Percentiles rank a stretch among this genome's conserved stretches.
These are phyloP conservation scores for Crocuta crocuta DNA, from an alignment of 2,113 vertebrate genomes.

Conservation along the genomic window DNA sequence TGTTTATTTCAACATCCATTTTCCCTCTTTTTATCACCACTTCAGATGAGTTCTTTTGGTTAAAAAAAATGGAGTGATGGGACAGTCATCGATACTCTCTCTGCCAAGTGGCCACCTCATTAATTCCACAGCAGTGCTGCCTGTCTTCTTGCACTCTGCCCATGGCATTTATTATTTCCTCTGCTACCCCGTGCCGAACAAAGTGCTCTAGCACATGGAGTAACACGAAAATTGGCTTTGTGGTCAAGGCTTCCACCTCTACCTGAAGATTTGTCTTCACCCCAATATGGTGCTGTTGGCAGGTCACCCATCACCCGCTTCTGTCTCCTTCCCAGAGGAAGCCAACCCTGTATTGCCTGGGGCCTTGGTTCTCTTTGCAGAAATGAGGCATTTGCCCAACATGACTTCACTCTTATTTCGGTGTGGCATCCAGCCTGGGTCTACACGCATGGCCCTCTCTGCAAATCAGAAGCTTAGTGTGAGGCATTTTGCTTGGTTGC, in stretches of 20 bases:
- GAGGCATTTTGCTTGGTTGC: not conserved
- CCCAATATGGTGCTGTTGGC: not conserved
- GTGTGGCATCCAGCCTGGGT: not conserved
- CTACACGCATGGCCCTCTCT: not conserved
- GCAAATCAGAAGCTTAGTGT: not conserved
- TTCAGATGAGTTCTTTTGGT: conserved; percentile 5
- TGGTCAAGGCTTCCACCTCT: not conserved
- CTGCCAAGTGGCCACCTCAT: not conserved
- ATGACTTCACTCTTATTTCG: not conserved
- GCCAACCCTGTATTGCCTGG: not conserved
- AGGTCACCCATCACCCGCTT: not conserved
- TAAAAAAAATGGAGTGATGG: not conserved
- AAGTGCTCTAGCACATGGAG: not conserved
- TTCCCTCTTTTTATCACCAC: not conserved
- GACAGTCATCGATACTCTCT: accelerated
- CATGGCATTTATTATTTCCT: not conserved
- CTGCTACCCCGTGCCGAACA: not conserved
- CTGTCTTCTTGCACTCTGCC: not conserved
- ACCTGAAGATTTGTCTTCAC: not conserved
- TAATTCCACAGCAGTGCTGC: not conserved
- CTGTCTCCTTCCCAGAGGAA: not conserved
- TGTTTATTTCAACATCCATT: not conserved
- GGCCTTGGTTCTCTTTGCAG: not conserved
- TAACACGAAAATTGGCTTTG: not conserved
- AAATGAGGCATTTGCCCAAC: not conserved